Evolutionary conservation across 1,140 invertebrate genomes (phyloP).

Genomic region (Globodera ellingtonae): DNA sequence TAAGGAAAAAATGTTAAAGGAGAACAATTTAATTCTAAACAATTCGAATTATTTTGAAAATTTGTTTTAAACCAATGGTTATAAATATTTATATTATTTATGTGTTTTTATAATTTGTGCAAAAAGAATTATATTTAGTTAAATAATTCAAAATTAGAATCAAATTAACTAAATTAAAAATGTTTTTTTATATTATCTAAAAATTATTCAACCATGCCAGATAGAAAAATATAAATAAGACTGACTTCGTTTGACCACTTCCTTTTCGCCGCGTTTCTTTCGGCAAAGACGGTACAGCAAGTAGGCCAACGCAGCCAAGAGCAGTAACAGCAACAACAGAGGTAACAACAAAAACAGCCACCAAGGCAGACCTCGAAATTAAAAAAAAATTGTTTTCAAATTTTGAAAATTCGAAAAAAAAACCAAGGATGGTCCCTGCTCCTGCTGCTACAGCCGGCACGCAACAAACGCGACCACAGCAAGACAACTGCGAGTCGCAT

Average conservation of each 20-base stretch:
- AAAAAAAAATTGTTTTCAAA: not conserved
- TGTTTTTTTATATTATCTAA: too few species aligned
- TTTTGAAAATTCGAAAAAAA: not conserved
- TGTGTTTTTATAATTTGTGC: not conserved
- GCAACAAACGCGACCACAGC: conserved; percentile 53
- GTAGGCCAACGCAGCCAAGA: conserved; percentile 44
- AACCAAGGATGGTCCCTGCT: conserved; percentile 11
- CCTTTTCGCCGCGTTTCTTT: conserved; percentile 56
- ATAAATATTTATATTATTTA: too few species aligned
- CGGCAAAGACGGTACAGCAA: conserved; percentile 51
- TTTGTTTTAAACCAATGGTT: too few species aligned
- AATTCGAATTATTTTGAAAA: too few species aligned
- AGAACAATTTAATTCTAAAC: too few species aligned
- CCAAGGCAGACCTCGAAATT: conserved; percentile 8
- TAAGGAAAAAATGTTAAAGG: too few species aligned
- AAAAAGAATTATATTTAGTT: not conserved
- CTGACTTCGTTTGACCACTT: conserved; percentile 50
- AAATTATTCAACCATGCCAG: too few species aligned
- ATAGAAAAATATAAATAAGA: not conserved
- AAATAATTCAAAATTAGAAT: too few species aligned
- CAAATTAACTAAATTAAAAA: too few species aligned
- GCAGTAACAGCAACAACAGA: conserved; percentile 49
- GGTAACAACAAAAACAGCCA: conserved; percentile 52
- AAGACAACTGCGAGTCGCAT: conserved; percentile 47
- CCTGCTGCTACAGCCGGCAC: conserved; percentile 36